Evolutionary conservation across 2,888 invertebrate genomes (phyloP).

Genomic region (Monoplex corrugatus): DNA sequence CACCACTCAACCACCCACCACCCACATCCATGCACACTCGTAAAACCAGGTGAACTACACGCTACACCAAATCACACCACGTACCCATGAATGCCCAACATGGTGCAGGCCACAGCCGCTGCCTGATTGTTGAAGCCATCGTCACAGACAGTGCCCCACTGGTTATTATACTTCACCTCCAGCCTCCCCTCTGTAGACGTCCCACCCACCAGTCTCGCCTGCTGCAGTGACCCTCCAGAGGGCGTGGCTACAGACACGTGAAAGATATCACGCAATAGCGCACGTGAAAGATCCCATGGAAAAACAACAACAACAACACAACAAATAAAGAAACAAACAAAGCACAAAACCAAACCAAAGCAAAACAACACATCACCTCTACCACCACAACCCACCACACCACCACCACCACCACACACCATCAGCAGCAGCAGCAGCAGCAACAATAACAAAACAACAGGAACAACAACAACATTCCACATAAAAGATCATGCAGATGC

Average conservation of each 20-base stretch:
- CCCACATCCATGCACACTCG: background rate
- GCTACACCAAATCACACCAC: background rate
- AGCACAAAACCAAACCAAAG: too few species aligned
- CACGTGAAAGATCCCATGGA: too few species aligned
- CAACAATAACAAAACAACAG: background rate
- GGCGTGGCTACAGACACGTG: constrained; percentile 8
- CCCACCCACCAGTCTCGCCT: constrained; percentile 31
- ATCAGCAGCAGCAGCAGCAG: too few species aligned
- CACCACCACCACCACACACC: too few species aligned
- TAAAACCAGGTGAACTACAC: background rate
- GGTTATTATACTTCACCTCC: constrained; percentile 59
- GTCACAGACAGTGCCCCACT: constrained; percentile 72
- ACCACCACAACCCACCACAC: too few species aligned
- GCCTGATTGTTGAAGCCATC: constrained; percentile 55
- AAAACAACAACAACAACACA: too few species aligned
- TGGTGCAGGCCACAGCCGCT: constrained; percentile 54
- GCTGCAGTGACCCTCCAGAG: background rate
- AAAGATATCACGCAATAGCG: too few species aligned
- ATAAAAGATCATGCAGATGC: too few species aligned
- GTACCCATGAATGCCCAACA: constrained; percentile 52
- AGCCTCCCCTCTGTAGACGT: background rate
- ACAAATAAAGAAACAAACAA: too few species aligned
- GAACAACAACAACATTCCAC: background rate
- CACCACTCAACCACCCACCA: background rate
- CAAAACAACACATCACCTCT: too few species aligned